Conservation (phyloP, 2,113 vertebrate species). For the Callocephalon fimbriatum region DNA sequence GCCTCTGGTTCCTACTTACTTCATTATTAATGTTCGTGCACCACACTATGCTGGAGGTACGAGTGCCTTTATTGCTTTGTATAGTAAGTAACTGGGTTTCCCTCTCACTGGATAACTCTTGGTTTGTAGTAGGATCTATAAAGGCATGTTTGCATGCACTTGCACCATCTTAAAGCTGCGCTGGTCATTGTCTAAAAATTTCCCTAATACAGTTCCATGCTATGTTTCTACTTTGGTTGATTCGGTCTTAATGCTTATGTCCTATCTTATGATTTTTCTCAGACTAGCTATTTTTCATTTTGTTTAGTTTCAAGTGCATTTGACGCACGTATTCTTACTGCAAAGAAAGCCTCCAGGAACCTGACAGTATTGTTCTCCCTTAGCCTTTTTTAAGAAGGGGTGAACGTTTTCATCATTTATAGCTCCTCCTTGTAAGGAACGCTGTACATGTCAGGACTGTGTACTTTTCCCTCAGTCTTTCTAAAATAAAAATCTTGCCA, state of each 20-base stretch:
- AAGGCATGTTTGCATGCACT: background rate
- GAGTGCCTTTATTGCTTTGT: background rate
- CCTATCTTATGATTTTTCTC: background rate
- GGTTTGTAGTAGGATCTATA: background rate
- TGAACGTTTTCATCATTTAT: background rate
- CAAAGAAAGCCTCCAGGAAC: background rate
- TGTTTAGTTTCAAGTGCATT: background rate
- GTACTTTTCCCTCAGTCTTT: background rate
- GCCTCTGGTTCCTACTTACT: background rate
- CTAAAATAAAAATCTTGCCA: background rate
- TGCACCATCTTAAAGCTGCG: background rate
- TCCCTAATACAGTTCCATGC: background rate
- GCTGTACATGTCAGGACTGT: background rate
- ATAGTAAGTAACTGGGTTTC: background rate
- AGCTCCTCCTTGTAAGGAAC: background rate
- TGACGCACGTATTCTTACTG: background rate
- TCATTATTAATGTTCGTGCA: background rate
- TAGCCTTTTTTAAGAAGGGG: background rate
- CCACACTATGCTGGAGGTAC: background rate
- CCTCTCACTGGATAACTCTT: background rate
- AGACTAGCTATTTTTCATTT: background rate
- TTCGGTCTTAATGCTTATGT: background rate
- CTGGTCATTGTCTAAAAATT: background rate
- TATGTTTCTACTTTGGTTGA: background rate
- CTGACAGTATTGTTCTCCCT: background rate